Base-by-base conservation (phyloP, 2,888 invertebrate genomes). In the Diabrotica balteata region DNA sequence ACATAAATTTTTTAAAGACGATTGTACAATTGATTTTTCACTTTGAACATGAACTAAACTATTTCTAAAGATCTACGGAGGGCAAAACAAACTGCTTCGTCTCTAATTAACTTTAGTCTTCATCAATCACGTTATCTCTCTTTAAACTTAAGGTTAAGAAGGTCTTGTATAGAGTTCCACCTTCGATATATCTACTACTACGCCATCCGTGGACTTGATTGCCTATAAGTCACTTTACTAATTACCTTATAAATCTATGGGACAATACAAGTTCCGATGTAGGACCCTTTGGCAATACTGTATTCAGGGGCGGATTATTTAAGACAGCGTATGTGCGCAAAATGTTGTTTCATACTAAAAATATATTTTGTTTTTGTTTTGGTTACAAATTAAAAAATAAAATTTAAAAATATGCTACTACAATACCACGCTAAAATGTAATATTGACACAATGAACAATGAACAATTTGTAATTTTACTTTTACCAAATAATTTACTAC, bases 211-310 rank as follows among this genome's bases (percentile, higher is more conserved):
- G 64, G 60, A 17, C 59, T 68, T 69, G 70, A 71, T 70, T 70
- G 70, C 73, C 73, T 68, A 70, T 72, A 73, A 71, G 73, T 72
- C 69, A 70, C 72, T 67, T 53, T 65, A 58, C 67, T 74, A 74
- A 74, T 74, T 74, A 70, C 70, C 74, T 71, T 71, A 74, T 74
- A 74, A 74, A 74, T 74, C 72, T 70, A 72, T 71, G 71, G 74
- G 74, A 74, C 74, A 74, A 72, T 74, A 68, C 72, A 68, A 67
- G 73, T 73, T 71, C 68, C 71, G 70, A 71, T 71, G 67, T 59
- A 59, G 70, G 66, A 63, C 60, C 65, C 59, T 54, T 52, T 42
- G 50, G 50, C 63, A 17, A 47, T 59, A 59, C 44, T 9, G 17
- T n/a, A 54, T 55, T 45, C 47, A 52, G 52, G 42, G 10, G n/a